Evolutionary conservation across 2,888 invertebrate genomes (phyloP).

Genomic region (Campoplex nolae): DNA sequence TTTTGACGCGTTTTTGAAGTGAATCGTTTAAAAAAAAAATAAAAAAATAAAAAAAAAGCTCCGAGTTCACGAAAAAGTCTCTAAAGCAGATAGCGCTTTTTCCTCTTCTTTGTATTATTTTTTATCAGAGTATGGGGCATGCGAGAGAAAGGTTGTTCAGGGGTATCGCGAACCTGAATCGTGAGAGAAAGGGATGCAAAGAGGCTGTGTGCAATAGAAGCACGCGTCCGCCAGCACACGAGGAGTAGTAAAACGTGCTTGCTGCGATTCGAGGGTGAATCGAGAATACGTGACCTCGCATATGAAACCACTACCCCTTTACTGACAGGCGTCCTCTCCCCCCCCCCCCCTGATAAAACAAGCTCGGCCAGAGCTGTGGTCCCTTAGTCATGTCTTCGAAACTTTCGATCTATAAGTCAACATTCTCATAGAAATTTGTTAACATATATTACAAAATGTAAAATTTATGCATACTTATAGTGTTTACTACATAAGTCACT

Average conservation of each 20-base stretch:
- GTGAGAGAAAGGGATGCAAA: conserved; percentile 34
- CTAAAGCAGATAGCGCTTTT: neutral
- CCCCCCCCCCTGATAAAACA: conserved; percentile 10
- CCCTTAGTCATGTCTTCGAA: conserved; percentile 35
- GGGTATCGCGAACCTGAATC: conserved; percentile 24
- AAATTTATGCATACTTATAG: neutral
- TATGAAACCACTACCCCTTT: conserved; percentile 74
- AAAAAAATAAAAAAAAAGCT: neutral
- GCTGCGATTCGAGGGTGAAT: conserved; percentile 78
- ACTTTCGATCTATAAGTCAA: neutral
- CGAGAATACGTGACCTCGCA: conserved; percentile 81
- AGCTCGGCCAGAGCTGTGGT: conserved; percentile 38
- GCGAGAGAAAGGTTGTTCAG: conserved; percentile 14
- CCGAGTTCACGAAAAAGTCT: neutral
- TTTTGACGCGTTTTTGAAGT: neutral
- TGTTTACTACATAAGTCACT: neutral
- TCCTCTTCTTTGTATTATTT: neutral
- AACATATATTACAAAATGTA: neutral
- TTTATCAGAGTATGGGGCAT: neutral
- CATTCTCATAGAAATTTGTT: no score
- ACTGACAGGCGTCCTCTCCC: neutral
- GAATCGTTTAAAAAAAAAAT: neutral
- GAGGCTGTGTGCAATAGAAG: conserved; percentile 69
- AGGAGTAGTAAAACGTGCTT: conserved; percentile 75
- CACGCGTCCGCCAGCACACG: conserved; percentile 67